Conservation (phyloP, 1,140 invertebrate genomes). For the Papilio dardanus region DNA sequence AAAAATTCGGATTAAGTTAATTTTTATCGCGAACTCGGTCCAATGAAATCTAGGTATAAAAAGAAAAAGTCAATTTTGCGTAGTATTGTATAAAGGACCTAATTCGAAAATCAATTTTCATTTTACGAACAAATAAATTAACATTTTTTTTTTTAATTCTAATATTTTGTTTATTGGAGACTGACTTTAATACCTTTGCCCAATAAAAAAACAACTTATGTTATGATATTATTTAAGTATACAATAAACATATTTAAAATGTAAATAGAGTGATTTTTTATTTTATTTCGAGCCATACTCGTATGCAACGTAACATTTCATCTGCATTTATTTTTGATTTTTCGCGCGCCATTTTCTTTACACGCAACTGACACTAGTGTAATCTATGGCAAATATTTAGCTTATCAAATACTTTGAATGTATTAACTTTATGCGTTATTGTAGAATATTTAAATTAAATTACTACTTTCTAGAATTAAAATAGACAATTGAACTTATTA, state of each 20-base stretch:
- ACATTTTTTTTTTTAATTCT: neutral
- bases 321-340: constrained; percentile 29
- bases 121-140: neutral
- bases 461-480: too few species aligned
- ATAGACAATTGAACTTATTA: neutral
- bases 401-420: too few species aligned
- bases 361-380: neutral
- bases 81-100: too few species aligned
- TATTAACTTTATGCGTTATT: too few species aligned
- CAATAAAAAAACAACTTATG: neutral
- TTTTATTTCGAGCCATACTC: neutral
- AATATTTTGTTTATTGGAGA: constrained; percentile 32
- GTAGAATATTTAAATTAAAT: too few species aligned
- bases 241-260: neutral
- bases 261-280: constrained; percentile 26
- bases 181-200: constrained; percentile 30
- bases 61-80: too few species aligned
- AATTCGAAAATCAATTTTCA: neutral
- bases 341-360: constrained; percentile 13
- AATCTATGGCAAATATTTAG: neutral
- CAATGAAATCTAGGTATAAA: too few species aligned
- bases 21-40: too few species aligned
- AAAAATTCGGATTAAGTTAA: too few species aligned
- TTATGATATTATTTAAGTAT: neutral
- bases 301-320: neutral